Evolutionary conservation across 2,797 vertebrate species (phyloP).

Genomic region (Falco biarmicus): DNA sequence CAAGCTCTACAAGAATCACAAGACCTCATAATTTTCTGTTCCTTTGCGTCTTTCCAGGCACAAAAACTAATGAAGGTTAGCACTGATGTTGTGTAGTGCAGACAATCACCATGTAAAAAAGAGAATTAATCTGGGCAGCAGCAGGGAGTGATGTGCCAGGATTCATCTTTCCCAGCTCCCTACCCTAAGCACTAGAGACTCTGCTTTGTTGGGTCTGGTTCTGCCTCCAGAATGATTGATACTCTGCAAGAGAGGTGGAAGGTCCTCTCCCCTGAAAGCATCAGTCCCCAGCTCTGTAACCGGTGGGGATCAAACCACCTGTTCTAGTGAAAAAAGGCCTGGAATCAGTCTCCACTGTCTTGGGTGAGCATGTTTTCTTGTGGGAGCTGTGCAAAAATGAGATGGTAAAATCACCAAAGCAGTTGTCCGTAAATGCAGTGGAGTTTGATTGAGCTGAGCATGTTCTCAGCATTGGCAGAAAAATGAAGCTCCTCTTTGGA

Average conservation of each 20-base stretch:
- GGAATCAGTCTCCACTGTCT: neutral
- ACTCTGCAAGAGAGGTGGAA: neutral
- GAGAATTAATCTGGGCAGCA: neutral
- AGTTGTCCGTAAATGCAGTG: neutral
- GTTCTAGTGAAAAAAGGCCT: neutral
- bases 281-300: neutral
- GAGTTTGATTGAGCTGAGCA: neutral
- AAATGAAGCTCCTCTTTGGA: neutral
- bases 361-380: neutral
- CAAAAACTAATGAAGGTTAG: neutral
- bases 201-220: neutral
- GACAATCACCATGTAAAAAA: neutral
- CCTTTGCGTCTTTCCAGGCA: neutral
- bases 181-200: neutral
- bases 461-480: neutral
- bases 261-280: neutral
- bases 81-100: neutral
- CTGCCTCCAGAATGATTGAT: neutral
- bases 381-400: neutral
- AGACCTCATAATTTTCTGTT: neutral
- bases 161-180: neutral
- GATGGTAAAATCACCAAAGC: neutral
- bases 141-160: neutral
- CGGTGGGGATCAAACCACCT: neutral
- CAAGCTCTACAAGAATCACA: neutral